A percentile compares a stretch with the other conserved stretches of the same genome.
Conservation (phyloP, 1,140 invertebrate genomes). For the Drosophila asahinai region DNA sequence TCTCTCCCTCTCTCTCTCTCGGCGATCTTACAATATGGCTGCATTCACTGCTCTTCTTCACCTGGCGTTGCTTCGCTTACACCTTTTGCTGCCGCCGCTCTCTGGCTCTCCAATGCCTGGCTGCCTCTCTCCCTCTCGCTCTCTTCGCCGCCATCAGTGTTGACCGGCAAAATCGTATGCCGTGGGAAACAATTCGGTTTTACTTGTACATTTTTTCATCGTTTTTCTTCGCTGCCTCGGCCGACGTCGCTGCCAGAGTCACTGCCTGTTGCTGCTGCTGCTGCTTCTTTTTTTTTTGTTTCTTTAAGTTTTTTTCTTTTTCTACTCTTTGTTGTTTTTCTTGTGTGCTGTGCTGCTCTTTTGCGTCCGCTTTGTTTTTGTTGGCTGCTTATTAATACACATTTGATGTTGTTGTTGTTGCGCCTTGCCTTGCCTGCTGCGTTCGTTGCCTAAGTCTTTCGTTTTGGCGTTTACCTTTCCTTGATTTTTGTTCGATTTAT, state of each 20-base stretch:
- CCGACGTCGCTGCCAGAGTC: slow-evolving; percentile 18
- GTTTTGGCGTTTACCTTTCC: slow-evolving; percentile 55
- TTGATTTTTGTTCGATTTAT: slow-evolving; percentile 22
- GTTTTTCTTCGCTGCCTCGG: slow-evolving; percentile 51
- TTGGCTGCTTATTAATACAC: slow-evolving; percentile 80
- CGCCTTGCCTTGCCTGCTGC: slow-evolving; percentile 30
- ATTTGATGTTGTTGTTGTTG: slow-evolving; percentile 57
- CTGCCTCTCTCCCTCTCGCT: slow-evolving; percentile 37
- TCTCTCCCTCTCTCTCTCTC: slow-evolving; percentile 26
- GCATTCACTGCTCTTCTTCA: slow-evolving; percentile 75
- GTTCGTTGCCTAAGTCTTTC: slow-evolving; percentile 84
- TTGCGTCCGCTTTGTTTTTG: slow-evolving; percentile 75
- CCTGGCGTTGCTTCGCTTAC: slow-evolving; percentile 75
- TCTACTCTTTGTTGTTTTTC: slow-evolving; percentile 42
- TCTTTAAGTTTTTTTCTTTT: slow-evolving; percentile 33
- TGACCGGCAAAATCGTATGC: slow-evolving; percentile 85
- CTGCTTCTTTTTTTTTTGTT: slow-evolving; percentile 36
- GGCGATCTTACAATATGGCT: slow-evolving; percentile 71
- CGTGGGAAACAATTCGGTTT: slow-evolving; percentile 86
- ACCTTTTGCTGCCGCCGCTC: slow-evolving; percentile 67
- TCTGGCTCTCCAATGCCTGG: slow-evolving; percentile 15
- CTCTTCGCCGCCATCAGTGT: slow-evolving; percentile 74
- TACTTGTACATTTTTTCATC: slow-evolving; percentile 84
- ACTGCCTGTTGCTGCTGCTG: slow-evolving; percentile 51
- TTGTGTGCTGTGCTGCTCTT: slow-evolving; percentile 59